Evolutionary conservation across 2,113 vertebrate species (phyloP), one percentile per base, ranked within the genome.

Genomic region (Plestiodon gilberti): DNA sequence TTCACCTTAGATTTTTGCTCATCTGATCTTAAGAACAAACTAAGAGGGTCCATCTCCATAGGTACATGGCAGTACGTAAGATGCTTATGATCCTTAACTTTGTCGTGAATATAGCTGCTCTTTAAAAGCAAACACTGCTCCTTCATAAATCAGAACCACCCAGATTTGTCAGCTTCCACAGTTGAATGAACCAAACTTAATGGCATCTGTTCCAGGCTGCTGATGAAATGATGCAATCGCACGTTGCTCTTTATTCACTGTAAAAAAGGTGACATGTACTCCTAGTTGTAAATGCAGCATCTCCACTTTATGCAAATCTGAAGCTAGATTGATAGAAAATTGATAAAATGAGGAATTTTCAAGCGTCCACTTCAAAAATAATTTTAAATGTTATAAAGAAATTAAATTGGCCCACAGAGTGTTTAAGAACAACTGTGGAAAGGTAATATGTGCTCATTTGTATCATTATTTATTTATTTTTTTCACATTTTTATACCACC

Each of bases 121-220:
- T 81, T 83, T 59, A n/a, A 83, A 87, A n/a, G 30, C 52, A 59
- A 30, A 25, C 22, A 4, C 59, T 1, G 30, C 70, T 78, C 35
- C 6, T n/a, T 69, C 89, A 75, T 83, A 59, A 75, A 81, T 71
- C 69, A 76, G 76, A 18, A 15, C 70, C n/a, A 62, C 62, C 5
- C 35, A 83, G 33, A 70, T 6, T 17, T 87, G 77, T 88, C 86
- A 87, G n/a, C 4, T 14, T 73, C 43, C 48, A 64, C 38, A 89
- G 61, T 4, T 81, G 14, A 48, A 17, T 65, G 70, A 78, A 70
- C 73, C 78, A 28, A 59, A 48, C 33, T 69, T 87, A 78, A 61
- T 70, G 64, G 64, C 52, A 78, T 43, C 74, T 35, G 30, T 78
- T 82, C 81, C 73, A 83, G 81, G 30, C 62, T 61, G 35, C 69